Percentiles rank a stretch among this genome's conserved stretches.
Conservation (phyloP, 2,113 vertebrate species). For the Crotalus tigris region DNA sequence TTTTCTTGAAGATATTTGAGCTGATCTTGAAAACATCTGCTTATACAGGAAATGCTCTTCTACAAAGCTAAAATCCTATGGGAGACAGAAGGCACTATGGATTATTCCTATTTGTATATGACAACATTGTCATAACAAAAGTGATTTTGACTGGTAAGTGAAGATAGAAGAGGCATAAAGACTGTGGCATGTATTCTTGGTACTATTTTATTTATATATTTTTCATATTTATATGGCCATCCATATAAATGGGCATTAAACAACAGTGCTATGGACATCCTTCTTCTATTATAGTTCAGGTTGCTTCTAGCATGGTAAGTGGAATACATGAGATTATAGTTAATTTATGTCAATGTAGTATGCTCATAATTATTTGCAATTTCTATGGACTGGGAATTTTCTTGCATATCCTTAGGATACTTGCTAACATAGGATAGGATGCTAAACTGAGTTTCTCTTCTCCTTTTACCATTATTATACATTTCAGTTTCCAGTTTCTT, state of each 20-base stretch:
- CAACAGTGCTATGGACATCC: background rate
- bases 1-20: background rate
- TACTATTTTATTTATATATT: background rate
- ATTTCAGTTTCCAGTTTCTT: constrained; percentile 43
- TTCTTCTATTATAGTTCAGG: background rate
- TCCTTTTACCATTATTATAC: constrained; percentile 14
- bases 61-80: background rate
- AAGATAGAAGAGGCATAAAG: background rate
- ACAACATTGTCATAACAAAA: background rate
- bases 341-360: background rate
- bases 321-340: background rate
- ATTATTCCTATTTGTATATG: background rate
- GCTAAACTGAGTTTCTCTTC: background rate
- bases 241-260: background rate
- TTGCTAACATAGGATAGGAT: background rate
- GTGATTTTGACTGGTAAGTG: background rate
- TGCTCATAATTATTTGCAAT: background rate
- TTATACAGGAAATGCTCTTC: background rate
- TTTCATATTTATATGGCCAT: background rate
- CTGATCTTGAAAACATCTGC: background rate
- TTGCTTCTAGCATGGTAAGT: background rate
- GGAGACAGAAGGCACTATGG: background rate
- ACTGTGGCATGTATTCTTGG: background rate
- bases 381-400: background rate
- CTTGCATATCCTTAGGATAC: background rate